Evolutionary conservation across 1,140 invertebrate species (phyloP).

Genomic region (Eumeta japonica): DNA sequence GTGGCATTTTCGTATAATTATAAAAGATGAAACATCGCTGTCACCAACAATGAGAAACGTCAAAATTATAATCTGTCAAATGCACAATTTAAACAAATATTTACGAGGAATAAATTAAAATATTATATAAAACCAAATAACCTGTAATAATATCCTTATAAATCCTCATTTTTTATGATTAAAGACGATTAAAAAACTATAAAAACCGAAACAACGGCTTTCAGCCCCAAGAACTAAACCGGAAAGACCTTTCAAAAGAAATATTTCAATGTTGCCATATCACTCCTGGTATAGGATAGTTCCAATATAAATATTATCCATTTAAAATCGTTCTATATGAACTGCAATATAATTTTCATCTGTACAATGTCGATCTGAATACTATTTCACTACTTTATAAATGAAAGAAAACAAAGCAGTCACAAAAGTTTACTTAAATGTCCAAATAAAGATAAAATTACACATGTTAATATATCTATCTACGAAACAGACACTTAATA

Average conservation of each 20-base stretch:
- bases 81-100: slow-evolving; percentile 18
- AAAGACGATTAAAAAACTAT: slow-evolving; percentile 64
- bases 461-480: too few species aligned
- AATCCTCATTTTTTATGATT: slow-evolving; percentile 88
- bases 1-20: slow-evolving; percentile 26
- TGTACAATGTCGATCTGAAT: too few species aligned
- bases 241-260: slow-evolving; percentile 53
- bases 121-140: slow-evolving; percentile 51
- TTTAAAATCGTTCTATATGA: too few species aligned
- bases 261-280: slow-evolving; percentile 21
- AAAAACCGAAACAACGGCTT: slow-evolving; percentile 63
- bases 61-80: slow-evolving; percentile 36
- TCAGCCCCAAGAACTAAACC: slow-evolving; percentile 60
- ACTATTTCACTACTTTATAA: too few species aligned
- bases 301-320: too few species aligned
- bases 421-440: too few species aligned
- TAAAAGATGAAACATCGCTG: slow-evolving; percentile 22
- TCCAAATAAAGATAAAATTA: too few species aligned
- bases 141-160: slow-evolving; percentile 93
- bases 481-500: too few species aligned
- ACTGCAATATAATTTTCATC: too few species aligned
- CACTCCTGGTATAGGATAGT: too few species aligned
- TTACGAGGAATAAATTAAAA: slow-evolving; percentile 12
- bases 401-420: too few species aligned
- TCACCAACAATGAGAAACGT: slow-evolving; percentile 25